Base-by-base conservation (phyloP, 2,797 vertebrate species). In the Scomberomorus guttatus region DNA sequence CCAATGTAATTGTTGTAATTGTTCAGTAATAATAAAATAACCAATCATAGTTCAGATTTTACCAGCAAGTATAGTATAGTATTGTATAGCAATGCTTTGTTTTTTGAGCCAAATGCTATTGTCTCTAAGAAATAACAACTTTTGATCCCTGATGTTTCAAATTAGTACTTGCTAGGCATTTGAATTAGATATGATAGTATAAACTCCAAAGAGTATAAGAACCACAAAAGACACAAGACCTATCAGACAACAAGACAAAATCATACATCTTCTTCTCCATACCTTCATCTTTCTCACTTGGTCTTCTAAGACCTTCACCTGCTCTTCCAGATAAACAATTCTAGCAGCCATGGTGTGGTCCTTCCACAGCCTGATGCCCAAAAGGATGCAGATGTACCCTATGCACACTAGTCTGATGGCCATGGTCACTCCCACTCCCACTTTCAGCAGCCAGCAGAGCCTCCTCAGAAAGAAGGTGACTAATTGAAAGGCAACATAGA, bases 391-490 rank as follows among this genome's bases (percentile, higher is more conserved):
- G 59, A 83, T 22, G 12, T 68, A 68, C 15, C 73, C 87, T 44
- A 93, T 72, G 3, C 66, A 86, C 3, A 72, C 79, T 75, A 94
- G 60, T 46, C 88, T 76, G 37, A 85, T 29, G 1, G 81, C 85
- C n/a, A 71, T 90, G 51, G 77, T 90, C 65, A n/a, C n/a, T n/a
- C n/a, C n/a, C 57, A 83, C 77, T 39, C 42, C 39, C 22, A 90
- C 32, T 67, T 93, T 92, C 32, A 92, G 20, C 22, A 93, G 55
- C 87, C 88, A 80, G 69, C 91, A 44, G 15, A 75, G 75, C 57
- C 79, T 63, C 48, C 83, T 85, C 69, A 91, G 57, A 12, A 82
- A 22, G 15, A 84, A 67, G 3, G 62, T 62, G 46, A 84, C 60
- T 55, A 91, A 51, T 54, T 67, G 37, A 13, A 89, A 62, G 11